phyloP scores from a whole-genome alignment of 2,888 invertebrate species.

The Acleris laterana region DNA sequence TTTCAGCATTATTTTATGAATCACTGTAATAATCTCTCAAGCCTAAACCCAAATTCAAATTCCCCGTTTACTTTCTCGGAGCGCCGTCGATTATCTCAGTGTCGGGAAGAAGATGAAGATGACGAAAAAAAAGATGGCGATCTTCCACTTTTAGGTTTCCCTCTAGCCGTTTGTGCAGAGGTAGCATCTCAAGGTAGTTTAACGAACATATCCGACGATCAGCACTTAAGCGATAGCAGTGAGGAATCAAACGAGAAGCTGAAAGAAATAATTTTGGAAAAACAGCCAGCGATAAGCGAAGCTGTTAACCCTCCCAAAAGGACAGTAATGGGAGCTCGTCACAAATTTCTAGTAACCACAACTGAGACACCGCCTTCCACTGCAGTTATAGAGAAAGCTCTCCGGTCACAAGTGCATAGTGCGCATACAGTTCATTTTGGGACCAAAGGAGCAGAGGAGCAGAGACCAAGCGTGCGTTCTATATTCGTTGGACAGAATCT shows the following conservation, averaged over 20 bases:
- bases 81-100: slow-evolving; percentile 90
- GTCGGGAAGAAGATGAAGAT: slow-evolving; percentile 93
- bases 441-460: slow-evolving; percentile 83
- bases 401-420: slow-evolving; percentile 79
- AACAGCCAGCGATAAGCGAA: slow-evolving; percentile 45
- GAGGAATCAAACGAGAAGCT: slow-evolving; percentile 44
- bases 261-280: slow-evolving; percentile 40
- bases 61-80: slow-evolving; percentile 82
- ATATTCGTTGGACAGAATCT: slow-evolving; percentile 84
- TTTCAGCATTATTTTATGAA: slow-evolving; percentile 90
- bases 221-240: slow-evolving; percentile 41
- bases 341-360: slow-evolving; percentile 74
- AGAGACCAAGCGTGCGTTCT: slow-evolving; percentile 85
- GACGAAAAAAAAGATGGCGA: slow-evolving; percentile 79
- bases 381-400: slow-evolving; percentile 74
- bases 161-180: slow-evolving; percentile 48
- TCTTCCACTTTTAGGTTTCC: slow-evolving; percentile 47
- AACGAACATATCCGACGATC: slow-evolving; percentile 44
- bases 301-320: slow-evolving; percentile 66
- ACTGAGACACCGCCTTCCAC: slow-evolving; percentile 59
- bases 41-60: slow-evolving; percentile 74
- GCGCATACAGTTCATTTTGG: slow-evolving; percentile 89
- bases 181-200: slow-evolving; percentile 46
- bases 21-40: slow-evolving; percentile 88
- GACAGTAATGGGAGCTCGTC: slow-evolving; percentile 72